Base-by-base conservation (phyloP, 1,140 invertebrate species). In the Brachionus asplanchnoidis region DNA sequence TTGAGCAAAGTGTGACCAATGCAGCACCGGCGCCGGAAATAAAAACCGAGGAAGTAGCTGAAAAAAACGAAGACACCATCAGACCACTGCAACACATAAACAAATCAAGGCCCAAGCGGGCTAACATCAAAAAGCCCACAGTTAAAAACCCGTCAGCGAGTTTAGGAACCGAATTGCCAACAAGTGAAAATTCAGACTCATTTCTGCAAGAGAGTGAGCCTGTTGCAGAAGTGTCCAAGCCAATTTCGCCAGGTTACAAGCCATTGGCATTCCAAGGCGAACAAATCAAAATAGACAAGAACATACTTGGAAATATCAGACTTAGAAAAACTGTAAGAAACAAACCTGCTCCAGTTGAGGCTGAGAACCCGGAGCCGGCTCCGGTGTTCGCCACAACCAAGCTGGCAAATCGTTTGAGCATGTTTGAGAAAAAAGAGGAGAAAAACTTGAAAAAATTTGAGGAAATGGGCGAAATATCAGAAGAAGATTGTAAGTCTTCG, bases 91-190 rank as follows among this genome's bases (percentile, higher is more conserved):
- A 75, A 42, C 78, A 80, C 26, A 80, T 80, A n/a, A 80, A 80
- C 40, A 80, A 80, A 80, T 17, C 12, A 26, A 56, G 78, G 20
- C 46, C 78, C n/a, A 56, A 28, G 20, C n/a, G 78, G 14, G n/a
- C 78, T 2, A 80, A 80, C 42, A 28, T 80, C 0, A 80, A 80
- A 23, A 32, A 26, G 12, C 78, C 78, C 11, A 80, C 78, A 3
- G 60, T 80, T 66, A 80, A 80, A 80, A 80, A 80, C 42, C 78
- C 78, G n/a, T 44, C 28, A 1, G 32, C 60, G 9, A 80, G 56
- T 8, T 56, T 80, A 56, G 78, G 56, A 42, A 36, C 78, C 28
- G 78, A 75, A 12, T 73, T 40, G 32, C 0, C 68, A 73, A 11
- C 11, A 73, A 36, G 17, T 32, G 68, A 73, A 73, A 73, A 32